phyloP scores from a whole-genome alignment of 2,797 vertebrate species.

The Sebastolobus alascanus region DNA sequence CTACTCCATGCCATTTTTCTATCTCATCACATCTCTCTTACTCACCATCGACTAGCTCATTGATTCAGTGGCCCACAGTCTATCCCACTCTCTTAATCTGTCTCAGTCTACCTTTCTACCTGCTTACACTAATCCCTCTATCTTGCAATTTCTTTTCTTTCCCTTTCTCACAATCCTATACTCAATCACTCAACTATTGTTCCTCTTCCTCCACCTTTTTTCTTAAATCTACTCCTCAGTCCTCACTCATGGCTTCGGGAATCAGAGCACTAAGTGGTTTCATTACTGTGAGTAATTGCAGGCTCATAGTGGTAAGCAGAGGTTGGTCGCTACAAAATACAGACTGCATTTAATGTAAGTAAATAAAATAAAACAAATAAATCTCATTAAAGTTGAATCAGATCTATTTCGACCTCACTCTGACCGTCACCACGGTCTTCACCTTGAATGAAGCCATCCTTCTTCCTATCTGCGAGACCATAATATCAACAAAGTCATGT shows the following conservation, averaged over 20 bases:
- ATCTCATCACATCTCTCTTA: slow-evolving; percentile 64
- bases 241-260: slow-evolving; percentile 11
- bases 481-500: too few relatives aligned
- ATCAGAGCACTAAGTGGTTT: slow-evolving; percentile 37
- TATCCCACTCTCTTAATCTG: slow-evolving; percentile 70
- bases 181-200: slow-evolving; percentile 26
- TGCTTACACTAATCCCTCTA: slow-evolving; percentile 69
- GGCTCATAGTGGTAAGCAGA: background rate
- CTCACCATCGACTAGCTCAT: slow-evolving; percentile 68
- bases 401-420: too few relatives aligned
- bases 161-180: slow-evolving; percentile 40
- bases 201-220: slow-evolving; percentile 17
- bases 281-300: slow-evolving; percentile 49
- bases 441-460: too few relatives aligned
- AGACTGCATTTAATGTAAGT: background rate
- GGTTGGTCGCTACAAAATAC: background rate
- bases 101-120: slow-evolving; percentile 60
- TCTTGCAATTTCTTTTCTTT: slow-evolving; percentile 46
- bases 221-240: slow-evolving; percentile 16
- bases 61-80: slow-evolving; percentile 58
- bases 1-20: slow-evolving; percentile 57
- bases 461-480: too few relatives aligned
- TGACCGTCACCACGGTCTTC: too few relatives aligned
- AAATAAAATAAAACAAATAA: background rate
- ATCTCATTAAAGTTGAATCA: background rate